A percentile compares a stretch with the other conserved stretches of the same genome.
Evolutionary conservation across 35 echinoderm and acorn worm genomes (phyloP).

Genomic region (Eucidaris tribuloides): DNA sequence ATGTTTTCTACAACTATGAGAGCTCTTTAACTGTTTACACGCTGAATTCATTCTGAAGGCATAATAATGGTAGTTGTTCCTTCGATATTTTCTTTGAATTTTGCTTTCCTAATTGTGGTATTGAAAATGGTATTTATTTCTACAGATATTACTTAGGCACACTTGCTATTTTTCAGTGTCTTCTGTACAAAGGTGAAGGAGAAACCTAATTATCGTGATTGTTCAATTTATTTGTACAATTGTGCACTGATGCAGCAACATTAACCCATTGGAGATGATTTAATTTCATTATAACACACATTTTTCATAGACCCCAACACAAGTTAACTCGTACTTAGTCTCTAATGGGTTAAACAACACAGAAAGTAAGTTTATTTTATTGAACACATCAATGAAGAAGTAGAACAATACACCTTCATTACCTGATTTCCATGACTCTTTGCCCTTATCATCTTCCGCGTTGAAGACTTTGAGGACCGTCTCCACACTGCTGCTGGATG

Average conservation of each 20-base stretch:
- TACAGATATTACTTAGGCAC: too few species aligned
- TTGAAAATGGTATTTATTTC: too few species aligned
- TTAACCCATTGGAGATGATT: background rate
- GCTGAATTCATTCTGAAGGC: too few species aligned
- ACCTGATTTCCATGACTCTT: constrained; percentile 27
- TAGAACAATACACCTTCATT: background rate
- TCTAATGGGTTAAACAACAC: background rate
- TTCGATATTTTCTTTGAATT: too few species aligned
- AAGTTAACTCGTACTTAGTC: background rate
- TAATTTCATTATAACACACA: background rate
- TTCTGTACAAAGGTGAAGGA: too few species aligned
- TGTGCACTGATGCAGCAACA: too few species aligned
- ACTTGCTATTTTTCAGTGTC: too few species aligned
- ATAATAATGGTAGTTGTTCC: too few species aligned
- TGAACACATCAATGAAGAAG: too few species aligned
- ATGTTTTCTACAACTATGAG: background rate
- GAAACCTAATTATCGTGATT: too few species aligned
- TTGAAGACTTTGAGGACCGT: constrained; percentile 23
- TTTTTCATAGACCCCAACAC: background rate
- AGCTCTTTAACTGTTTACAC: background rate
- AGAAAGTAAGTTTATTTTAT: background rate
- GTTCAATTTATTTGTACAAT: too few species aligned
- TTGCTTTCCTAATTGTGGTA: too few species aligned
- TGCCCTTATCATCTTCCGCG: constrained; percentile 8
- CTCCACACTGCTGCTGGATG: constrained; percentile 23